Evolutionary conservation across 2,888 invertebrate genomes (phyloP).

Genomic region (Thereva nobilitata): DNA sequence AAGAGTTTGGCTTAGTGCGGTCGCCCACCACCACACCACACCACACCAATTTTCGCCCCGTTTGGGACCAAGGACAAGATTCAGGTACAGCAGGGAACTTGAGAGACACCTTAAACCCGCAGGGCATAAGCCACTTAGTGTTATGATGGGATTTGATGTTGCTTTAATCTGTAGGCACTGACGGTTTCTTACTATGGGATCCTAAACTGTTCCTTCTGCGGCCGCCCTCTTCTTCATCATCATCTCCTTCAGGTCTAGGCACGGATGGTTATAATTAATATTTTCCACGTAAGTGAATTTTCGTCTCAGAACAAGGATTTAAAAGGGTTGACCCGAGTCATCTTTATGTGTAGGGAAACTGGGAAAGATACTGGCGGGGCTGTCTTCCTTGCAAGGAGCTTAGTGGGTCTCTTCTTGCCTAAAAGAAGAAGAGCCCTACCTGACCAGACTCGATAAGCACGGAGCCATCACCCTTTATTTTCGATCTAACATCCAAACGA

Average conservation of each 20-base stretch:
- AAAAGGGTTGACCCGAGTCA: slow-evolving; percentile 2
- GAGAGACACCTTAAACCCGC: slow-evolving; percentile 5
- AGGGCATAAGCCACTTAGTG: slow-evolving; percentile 29
- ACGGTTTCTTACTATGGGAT: background rate
- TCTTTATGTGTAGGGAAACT: background rate
- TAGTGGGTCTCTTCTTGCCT: background rate
- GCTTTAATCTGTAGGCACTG: slow-evolving; percentile 6
- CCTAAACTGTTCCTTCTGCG: too few species aligned
- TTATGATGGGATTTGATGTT: slow-evolving; percentile 30
- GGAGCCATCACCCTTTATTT: background rate
- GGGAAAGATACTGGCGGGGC: too few species aligned
- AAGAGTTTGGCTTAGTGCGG: slow-evolving; percentile 16
- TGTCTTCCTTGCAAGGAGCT: background rate
- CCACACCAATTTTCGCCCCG: background rate
- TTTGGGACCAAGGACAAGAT: background rate
- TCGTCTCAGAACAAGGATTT: slow-evolving; percentile 14
- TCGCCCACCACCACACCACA: background rate
- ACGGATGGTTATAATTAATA: slow-evolving; percentile 29
- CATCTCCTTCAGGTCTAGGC: too few species aligned
- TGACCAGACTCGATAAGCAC: slow-evolving; percentile 26
- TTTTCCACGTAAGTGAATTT: slow-evolving; percentile 32
- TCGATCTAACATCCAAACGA: too few species aligned
- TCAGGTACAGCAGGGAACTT: slow-evolving; percentile 5
- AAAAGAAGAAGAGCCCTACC: slow-evolving; percentile 12
- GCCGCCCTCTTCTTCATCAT: too few species aligned